Conservation (phyloP, 2,113 vertebrate genomes). For the Eudyptes chrysolophus region DNA sequence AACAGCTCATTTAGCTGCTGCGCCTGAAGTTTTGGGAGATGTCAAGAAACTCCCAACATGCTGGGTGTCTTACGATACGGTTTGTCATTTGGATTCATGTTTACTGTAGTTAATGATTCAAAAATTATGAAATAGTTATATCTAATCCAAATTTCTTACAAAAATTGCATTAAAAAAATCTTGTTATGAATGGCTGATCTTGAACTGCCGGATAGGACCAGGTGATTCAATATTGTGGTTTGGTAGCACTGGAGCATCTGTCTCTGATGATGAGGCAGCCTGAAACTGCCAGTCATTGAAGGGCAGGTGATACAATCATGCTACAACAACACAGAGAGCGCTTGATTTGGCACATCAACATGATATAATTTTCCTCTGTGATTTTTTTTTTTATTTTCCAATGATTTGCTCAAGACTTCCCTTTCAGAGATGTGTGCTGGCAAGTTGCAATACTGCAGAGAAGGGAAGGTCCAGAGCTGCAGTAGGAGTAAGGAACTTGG, state of each 20-base stretch:
- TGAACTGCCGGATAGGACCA: background rate
- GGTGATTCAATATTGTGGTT: background rate
- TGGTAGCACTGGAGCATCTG: background rate
- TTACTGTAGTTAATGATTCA: background rate
- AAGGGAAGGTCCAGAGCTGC: conserved; percentile 39
- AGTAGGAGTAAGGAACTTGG: conserved; percentile 35
- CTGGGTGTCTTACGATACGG: rapidly evolving
- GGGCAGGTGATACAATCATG: background rate
- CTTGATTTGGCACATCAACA: background rate
- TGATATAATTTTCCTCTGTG: background rate
- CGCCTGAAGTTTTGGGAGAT: background rate
- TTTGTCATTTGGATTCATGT: background rate
- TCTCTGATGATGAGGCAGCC: background rate
- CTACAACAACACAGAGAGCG: background rate
- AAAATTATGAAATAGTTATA: background rate
- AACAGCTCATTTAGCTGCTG: background rate
- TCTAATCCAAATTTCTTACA: background rate
- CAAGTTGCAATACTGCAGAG: conserved; percentile 10
- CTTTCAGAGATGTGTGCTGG: conserved; percentile 13
- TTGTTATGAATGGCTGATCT: background rate
- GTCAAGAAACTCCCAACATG: background rate
- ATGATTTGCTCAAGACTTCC: background rate
- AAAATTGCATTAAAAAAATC: background rate
- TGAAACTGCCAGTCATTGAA: background rate
- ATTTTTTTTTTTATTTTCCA: background rate